Percentiles rank a stretch among this genome's conserved stretches.
Conservation (phyloP, 2,888 invertebrate species). For the Seladonia tumulorum region DNA sequence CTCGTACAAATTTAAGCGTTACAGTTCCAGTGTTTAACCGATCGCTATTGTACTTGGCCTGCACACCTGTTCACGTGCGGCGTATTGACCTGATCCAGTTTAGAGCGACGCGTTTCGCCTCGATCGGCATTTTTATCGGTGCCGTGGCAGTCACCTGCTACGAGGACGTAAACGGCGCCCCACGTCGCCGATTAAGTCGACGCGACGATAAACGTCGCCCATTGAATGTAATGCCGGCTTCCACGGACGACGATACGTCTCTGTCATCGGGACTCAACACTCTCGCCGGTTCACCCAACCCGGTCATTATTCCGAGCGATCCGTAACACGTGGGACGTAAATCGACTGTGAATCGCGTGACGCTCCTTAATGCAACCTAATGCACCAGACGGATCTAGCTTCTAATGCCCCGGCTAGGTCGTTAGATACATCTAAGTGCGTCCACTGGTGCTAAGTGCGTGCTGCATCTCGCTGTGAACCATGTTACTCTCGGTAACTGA, state of each 20-base stretch:
- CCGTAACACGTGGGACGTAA: slow-evolving; percentile 39
- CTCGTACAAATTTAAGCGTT: no score
- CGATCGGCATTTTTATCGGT: slow-evolving; percentile 17
- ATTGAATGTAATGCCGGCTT: slow-evolving; percentile 30
- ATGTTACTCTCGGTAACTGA: background rate
- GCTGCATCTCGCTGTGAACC: background rate
- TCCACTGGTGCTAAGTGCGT: background rate
- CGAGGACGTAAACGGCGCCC: slow-evolving; percentile 23
- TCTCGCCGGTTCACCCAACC: slow-evolving; percentile 10
- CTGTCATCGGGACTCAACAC: slow-evolving; percentile 12
- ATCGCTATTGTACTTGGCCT: background rate
- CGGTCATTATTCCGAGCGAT: slow-evolving; percentile 18
- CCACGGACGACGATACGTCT: slow-evolving; percentile 13
- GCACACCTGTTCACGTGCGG: background rate
- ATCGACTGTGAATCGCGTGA: slow-evolving; percentile 35
- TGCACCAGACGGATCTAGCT: slow-evolving; percentile 13
- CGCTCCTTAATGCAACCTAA: slow-evolving; percentile 33
- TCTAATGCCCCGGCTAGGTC: slow-evolving; percentile 24
- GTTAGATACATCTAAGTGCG: slow-evolving; percentile 27
- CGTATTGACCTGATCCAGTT: slow-evolving; percentile 31
- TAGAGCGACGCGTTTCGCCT: slow-evolving; percentile 26
- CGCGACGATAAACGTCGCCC: slow-evolving; percentile 20
- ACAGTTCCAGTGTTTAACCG: background rate
- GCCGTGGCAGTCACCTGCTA: slow-evolving; percentile 20
- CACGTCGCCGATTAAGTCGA: slow-evolving; percentile 7